A percentile compares a stretch with the other conserved stretches of the same genome.
Conservation (phyloP, 1,140 invertebrate genomes). For the Zophobas morio region DNA sequence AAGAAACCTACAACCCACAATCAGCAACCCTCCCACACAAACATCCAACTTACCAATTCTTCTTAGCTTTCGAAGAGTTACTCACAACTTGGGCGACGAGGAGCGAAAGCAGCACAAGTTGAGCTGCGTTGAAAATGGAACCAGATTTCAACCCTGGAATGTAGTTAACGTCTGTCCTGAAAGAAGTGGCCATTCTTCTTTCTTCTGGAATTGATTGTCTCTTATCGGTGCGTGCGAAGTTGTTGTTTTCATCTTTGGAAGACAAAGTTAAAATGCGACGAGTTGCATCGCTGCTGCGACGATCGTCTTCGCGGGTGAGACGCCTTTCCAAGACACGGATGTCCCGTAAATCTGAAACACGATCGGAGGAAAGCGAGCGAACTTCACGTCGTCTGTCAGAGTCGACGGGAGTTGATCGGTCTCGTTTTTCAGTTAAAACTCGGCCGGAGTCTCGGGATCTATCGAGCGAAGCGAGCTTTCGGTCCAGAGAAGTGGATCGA, state of each 20-base stretch:
- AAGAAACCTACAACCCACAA: constrained; percentile 15
- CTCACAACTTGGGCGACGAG: constrained; percentile 39
- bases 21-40: not conserved
- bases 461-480: not conserved
- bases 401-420: not conserved
- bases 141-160: constrained; percentile 37
- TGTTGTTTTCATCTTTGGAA: constrained; percentile 29
- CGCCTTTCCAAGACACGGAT: not conserved
- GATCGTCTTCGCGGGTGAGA: not conserved
- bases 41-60: constrained; percentile 28
- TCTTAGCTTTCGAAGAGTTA: constrained; percentile 37
- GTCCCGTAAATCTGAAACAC: not conserved
- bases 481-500: not conserved
- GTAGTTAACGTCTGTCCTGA: constrained; percentile 19
- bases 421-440: not conserved
- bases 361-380: too few species aligned
- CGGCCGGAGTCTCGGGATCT: not conserved
- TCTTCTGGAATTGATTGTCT: constrained; percentile 8
- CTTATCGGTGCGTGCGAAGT: constrained; percentile 5
- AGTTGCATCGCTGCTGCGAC: constrained; percentile 18
- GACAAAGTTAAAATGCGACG: constrained; percentile 10
- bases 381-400: not conserved
- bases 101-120: constrained; percentile 21
- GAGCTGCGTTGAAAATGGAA: constrained; percentile 1
- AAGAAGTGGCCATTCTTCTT: constrained; percentile 48